These are phyloP conservation scores for Siniperca obscura DNA, from an alignment of 2,797 vertebrate species.

Conservation along the genomic window DNA sequence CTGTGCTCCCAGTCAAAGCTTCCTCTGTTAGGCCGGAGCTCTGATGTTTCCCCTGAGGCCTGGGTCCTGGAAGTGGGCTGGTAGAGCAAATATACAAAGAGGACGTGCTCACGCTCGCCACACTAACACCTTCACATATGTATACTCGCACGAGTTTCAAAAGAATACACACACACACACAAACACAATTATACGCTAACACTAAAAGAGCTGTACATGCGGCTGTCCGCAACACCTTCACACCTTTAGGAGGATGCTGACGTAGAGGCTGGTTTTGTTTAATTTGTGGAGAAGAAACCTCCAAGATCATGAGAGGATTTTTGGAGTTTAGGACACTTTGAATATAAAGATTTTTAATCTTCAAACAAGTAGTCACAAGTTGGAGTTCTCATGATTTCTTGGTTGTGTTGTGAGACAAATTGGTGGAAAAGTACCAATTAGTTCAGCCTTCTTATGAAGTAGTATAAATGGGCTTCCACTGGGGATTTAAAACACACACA, in stretches of 20 bases:
- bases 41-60: conserved; percentile 80
- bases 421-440: conserved; percentile 9
- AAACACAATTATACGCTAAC: conserved; percentile 30
- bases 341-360: neutral
- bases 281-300: conserved; percentile 4
- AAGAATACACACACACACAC: conserved; percentile 43
- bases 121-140: conserved; percentile 77
- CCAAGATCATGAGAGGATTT: neutral
- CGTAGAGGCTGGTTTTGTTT: conserved; percentile 6
- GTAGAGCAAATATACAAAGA: conserved; percentile 84
- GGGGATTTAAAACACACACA: conserved; percentile 27
- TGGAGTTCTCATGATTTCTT: conserved; percentile 1
- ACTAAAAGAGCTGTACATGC: conserved; percentile 33
- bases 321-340: neutral
- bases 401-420: conserved; percentile 18
- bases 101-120: conserved; percentile 64
- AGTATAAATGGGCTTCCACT: conserved; percentile 22
- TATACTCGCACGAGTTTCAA: conserved; percentile 60
- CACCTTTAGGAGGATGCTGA: conserved; percentile 41
- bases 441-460: conserved; percentile 14
- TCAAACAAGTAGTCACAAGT: neutral
- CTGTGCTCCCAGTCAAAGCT: conserved; percentile 77
- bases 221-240: conserved; percentile 38
- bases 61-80: conserved; percentile 80
- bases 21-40: conserved; percentile 70